These are phyloP conservation scores for Phengaris alcon DNA, from an alignment of 2,888 invertebrate genomes.

Conservation along the genomic window DNA sequence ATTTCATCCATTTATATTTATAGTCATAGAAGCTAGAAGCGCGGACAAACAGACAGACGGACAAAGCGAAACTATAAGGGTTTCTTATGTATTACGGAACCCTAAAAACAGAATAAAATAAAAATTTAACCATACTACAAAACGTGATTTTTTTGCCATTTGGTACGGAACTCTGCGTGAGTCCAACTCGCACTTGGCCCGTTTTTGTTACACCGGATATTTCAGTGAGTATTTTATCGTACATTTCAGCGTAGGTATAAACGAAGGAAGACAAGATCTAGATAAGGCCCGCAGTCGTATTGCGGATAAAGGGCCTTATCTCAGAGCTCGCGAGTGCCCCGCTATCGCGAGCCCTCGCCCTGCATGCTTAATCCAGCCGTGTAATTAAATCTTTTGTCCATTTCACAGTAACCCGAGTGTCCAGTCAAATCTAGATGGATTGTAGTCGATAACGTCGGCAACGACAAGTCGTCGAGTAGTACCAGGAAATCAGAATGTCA, in stretches of 20 bases:
- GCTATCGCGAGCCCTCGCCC: slow-evolving; percentile 47
- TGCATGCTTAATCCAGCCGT: slow-evolving; percentile 75
- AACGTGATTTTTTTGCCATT: too few relatives aligned
- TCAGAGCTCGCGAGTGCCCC: slow-evolving; percentile 47
- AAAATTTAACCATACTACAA: too few relatives aligned
- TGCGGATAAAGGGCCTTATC: slow-evolving; percentile 37
- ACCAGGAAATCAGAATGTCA: slow-evolving; percentile 53
- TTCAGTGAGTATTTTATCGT: not conserved
- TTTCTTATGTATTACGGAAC: too few relatives aligned
- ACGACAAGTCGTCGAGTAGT: not conserved
- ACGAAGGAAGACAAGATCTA: not conserved
- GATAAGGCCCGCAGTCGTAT: slow-evolving; percentile 15
- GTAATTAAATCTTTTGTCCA: slow-evolving; percentile 78
- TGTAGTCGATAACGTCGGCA: slow-evolving; percentile 1
- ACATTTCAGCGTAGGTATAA: not conserved
- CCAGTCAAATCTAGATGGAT: slow-evolving; percentile 19
- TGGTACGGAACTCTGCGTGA: too few relatives aligned
- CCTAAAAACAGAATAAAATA: too few relatives aligned
- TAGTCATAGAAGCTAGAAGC: too few relatives aligned
- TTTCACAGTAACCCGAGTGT: slow-evolving; percentile 57
- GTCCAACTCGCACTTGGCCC: too few relatives aligned
- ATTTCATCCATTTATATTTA: too few relatives aligned
- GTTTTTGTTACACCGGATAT: too few relatives aligned
- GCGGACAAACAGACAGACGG: too few relatives aligned
- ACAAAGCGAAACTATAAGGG: too few relatives aligned